Conservation (phyloP, 2,888 invertebrate genomes). For the Agrotis puta region DNA sequence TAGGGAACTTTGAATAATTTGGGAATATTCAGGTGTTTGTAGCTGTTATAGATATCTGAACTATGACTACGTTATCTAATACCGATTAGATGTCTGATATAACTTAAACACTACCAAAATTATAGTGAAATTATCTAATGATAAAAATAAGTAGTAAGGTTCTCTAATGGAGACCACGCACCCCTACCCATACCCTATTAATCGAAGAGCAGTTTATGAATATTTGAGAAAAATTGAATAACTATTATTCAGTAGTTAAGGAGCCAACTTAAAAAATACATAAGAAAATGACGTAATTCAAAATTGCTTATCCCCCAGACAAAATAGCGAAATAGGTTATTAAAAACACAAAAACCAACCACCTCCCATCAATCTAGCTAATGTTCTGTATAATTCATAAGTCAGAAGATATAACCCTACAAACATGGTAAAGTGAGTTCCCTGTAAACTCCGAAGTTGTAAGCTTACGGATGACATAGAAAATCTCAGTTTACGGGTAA, state of each 20-base stretch:
- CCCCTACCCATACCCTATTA: no score
- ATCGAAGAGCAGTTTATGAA: no score
- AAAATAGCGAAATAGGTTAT: no score
- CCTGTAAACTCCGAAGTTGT: constrained; percentile 62
- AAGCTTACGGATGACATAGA: constrained; percentile 68
- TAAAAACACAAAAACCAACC: constrained; percentile 33
- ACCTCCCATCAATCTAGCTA: constrained; percentile 43
- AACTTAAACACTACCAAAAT: not conserved
- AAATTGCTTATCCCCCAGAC: no score
- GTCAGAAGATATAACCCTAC: constrained; percentile 54
- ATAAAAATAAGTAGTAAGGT: no score
- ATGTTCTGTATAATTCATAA: constrained; percentile 60
- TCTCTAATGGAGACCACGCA: no score
- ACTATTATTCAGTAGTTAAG: no score
- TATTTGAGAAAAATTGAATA: no score
- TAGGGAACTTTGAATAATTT: not conserved
- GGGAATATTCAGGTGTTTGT: not conserved
- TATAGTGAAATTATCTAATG: not conserved
- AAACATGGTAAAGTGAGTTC: constrained; percentile 54
- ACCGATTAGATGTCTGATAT: not conserved
- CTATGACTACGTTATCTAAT: not conserved
- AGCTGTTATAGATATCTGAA: not conserved
- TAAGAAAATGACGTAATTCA: no score
- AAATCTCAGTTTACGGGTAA: constrained; percentile 68
- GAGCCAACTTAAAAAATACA: no score